Conservation (phyloP, 2,797 vertebrate genomes). For the Coendou prehensilis region DNA sequence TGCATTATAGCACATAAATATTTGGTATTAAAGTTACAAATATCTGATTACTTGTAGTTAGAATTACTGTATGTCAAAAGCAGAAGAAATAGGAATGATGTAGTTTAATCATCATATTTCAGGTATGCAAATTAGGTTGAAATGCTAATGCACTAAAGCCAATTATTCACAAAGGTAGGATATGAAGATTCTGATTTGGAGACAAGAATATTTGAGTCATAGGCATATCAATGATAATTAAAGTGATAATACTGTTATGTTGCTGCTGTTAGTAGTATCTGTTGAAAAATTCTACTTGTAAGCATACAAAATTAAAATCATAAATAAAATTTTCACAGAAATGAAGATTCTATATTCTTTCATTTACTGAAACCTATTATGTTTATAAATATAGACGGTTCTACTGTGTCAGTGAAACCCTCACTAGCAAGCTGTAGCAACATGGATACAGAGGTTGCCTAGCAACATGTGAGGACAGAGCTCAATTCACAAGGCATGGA, state of each 20-base stretch:
- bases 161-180: not conserved
- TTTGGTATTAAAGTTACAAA: constrained; percentile 28
- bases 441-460: not conserved
- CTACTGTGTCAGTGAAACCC: not conserved
- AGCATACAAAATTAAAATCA: constrained; percentile 25
- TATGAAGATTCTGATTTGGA: not conserved
- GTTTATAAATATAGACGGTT: not conserved
- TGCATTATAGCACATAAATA: not conserved
- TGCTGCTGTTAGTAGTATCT: not conserved
- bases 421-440: not conserved
- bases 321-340: constrained; percentile 3
- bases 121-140: not conserved
- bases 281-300: not conserved
- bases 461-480: not conserved
- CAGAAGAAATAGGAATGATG: not conserved
- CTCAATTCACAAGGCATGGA: not conserved
- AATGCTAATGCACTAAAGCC: not conserved
- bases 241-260: not conserved
- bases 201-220: not conserved
- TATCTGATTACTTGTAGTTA: constrained; percentile 42
- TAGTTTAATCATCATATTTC: not conserved
- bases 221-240: not conserved
- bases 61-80: not conserved
- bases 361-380: not conserved
- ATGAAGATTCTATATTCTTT: not conserved